Evolutionary conservation across 2,113 vertebrate genomes (phyloP).

Genomic region (Clarias macrocephalus): DNA sequence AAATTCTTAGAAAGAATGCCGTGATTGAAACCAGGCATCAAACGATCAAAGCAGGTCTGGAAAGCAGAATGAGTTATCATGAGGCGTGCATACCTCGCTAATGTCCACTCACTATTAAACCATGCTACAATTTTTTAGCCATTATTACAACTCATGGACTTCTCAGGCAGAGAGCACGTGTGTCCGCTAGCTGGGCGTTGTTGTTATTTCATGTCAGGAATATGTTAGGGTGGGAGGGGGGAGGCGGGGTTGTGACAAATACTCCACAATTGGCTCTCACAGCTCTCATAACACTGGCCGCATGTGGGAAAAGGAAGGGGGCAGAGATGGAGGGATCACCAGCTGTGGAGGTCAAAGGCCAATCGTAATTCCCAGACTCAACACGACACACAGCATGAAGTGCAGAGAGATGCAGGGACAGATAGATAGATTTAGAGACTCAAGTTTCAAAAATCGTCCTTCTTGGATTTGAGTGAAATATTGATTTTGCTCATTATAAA

Average conservation of each 20-base stretch:
- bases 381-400: constrained; percentile 43
- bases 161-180: neutral
- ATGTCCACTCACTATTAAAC: neutral
- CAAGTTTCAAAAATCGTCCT: neutral
- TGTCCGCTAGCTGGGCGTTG: constrained; percentile 4
- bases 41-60: neutral
- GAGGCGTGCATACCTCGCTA: neutral
- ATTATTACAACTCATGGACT: neutral
- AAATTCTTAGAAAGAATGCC: neutral
- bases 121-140: neutral
- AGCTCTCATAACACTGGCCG: constrained; percentile 27
- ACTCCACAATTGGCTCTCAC: constrained; percentile 25
- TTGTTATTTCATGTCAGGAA: constrained; percentile 42
- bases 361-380: constrained; percentile 53
- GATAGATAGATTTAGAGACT: neutral
- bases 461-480: neutral
- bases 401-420: constrained; percentile 45
- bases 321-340: constrained; percentile 25
- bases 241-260: constrained; percentile 13
- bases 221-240: constrained; percentile 33
- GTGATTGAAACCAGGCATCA: neutral
- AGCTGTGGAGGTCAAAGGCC: constrained; percentile 61
- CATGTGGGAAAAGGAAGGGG: constrained; percentile 47
- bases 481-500: neutral
- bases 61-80: neutral